Percentiles rank a stretch among this genome's conserved stretches.
These are phyloP conservation scores for Dryoscopus gambensis DNA, from an alignment of 2,113 vertebrate species.

Conservation along the genomic window DNA sequence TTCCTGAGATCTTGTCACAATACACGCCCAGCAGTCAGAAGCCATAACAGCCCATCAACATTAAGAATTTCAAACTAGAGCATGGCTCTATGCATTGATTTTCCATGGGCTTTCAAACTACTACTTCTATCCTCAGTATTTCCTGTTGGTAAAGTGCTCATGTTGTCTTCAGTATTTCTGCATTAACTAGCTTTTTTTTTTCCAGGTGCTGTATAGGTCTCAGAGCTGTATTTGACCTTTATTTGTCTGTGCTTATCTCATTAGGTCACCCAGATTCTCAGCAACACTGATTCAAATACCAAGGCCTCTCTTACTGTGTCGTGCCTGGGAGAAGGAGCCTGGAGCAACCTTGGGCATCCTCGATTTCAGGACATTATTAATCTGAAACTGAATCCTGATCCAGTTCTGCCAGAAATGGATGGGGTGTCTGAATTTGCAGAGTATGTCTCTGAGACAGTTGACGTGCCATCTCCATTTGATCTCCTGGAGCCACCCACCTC, in stretches of 20 bases:
- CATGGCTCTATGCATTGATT: neutral
- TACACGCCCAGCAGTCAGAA: neutral
- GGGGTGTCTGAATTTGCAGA: slow-evolving; percentile 92
- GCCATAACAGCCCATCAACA: neutral
- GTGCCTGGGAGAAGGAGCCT: slow-evolving; percentile 88
- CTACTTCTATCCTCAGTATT: neutral
- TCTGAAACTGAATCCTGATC: slow-evolving; percentile 86
- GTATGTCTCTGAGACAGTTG: slow-evolving; percentile 93
- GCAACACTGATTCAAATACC: slow-evolving; percentile 73
- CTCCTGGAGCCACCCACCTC: slow-evolving; percentile 96
- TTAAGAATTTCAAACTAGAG: neutral
- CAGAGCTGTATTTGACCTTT: neutral
- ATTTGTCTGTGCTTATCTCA: slow-evolving; percentile 36
- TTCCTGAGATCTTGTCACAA: neutral
- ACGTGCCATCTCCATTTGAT: slow-evolving; percentile 92
- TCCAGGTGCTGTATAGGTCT: neutral
- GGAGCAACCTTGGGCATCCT: slow-evolving; percentile 86
- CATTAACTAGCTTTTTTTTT: neutral
- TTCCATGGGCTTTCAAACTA: neutral
- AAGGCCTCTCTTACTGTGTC: slow-evolving; percentile 86
- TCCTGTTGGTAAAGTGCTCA: neutral
- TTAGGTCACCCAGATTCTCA: slow-evolving; percentile 84
- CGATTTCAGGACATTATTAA: slow-evolving; percentile 79
- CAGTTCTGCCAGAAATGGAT: slow-evolving; percentile 88
- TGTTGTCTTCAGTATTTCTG: neutral